A percentile compares a stretch with the other conserved stretches of the same genome.
phyloP scores from a whole-genome alignment of 1,140 invertebrate genomes.

The Brachionus paranguensis region DNA sequence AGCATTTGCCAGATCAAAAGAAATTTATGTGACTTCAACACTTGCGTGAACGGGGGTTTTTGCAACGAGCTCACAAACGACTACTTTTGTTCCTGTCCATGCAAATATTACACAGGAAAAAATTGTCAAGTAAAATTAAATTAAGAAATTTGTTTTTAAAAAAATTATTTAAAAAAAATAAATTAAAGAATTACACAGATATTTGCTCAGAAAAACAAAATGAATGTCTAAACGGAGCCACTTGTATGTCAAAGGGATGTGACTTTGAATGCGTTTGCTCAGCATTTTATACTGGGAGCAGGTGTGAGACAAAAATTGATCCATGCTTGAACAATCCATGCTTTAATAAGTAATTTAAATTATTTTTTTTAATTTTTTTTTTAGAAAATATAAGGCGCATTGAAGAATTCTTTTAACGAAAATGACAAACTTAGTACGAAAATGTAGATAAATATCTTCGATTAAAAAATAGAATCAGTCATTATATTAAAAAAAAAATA shows the following conservation, averaged over 20 bases:
- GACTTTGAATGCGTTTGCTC: slow-evolving; percentile 56
- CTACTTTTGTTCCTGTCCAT: slow-evolving; percentile 42
- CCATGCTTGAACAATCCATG: slow-evolving; percentile 43
- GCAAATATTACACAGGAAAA: background rate
- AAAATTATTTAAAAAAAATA: background rate
- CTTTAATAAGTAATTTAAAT: slow-evolving; percentile 42
- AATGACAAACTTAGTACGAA: too few relatives aligned
- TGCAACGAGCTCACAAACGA: background rate
- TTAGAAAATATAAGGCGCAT: too few relatives aligned
- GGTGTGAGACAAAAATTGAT: slow-evolving; percentile 59
- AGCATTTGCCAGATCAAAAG: slow-evolving; percentile 1
- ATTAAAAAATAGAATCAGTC: too few relatives aligned
- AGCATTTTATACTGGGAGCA: slow-evolving; percentile 61
- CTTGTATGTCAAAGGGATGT: slow-evolving; percentile 72
- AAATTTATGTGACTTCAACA: background rate
- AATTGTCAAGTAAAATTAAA: slow-evolving; percentile 70
- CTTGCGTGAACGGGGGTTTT: slow-evolving; percentile 5
- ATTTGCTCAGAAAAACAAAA: background rate
- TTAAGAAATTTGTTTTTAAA: slow-evolving; percentile 61
- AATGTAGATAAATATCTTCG: too few relatives aligned
- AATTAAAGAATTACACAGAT: background rate
- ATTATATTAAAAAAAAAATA: too few relatives aligned
- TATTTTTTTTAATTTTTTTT: background rate
- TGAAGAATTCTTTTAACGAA: too few relatives aligned
- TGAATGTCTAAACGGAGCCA: slow-evolving; percentile 47